Percentiles rank a stretch among this genome's conserved stretches.
phyloP scores from a whole-genome alignment of 2,888 invertebrate species.

The Caenorhabditis zanzibari region DNA sequence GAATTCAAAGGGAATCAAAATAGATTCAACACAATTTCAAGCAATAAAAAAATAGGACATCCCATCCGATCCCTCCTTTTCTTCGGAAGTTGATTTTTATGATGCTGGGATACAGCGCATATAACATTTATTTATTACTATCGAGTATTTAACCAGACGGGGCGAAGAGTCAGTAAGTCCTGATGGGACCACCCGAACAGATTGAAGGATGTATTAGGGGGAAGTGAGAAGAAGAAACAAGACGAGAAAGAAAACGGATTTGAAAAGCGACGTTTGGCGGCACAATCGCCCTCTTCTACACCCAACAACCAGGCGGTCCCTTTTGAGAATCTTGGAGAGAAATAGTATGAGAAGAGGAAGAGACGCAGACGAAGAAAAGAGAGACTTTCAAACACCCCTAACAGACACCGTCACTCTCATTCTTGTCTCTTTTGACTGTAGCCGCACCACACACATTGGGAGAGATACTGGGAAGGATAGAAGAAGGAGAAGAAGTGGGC shows the following conservation, averaged over 20 bases:
- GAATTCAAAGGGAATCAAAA: slow-evolving; percentile 24
- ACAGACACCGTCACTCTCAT: slow-evolving; percentile 26
- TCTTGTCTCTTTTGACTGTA: slow-evolving; percentile 33
- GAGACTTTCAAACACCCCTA: slow-evolving; percentile 22
- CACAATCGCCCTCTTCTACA: slow-evolving; percentile 19
- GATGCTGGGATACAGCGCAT: slow-evolving; percentile 37
- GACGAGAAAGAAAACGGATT: slow-evolving; percentile 36
- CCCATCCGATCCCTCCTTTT: slow-evolving; percentile 2
- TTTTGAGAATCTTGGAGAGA: slow-evolving; percentile 32
- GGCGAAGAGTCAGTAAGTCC: background rate
- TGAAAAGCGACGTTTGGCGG: slow-evolving; percentile 65
- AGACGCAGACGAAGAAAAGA: slow-evolving; percentile 20
- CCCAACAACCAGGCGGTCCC: slow-evolving; percentile 53
- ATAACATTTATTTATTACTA: slow-evolving; percentile 43
- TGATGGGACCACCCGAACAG: background rate
- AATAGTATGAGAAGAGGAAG: slow-evolving; percentile 15
- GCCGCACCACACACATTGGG: slow-evolving; percentile 10
- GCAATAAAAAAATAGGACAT: slow-evolving; percentile 29
- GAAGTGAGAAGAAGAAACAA: background rate
- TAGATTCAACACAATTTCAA: slow-evolving; percentile 24
- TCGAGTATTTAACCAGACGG: background rate
- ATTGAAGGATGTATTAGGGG: slow-evolving; percentile 1
- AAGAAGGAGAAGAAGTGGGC: background rate
- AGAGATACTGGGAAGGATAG: slow-evolving; percentile 3
- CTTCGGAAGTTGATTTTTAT: slow-evolving; percentile 36